phyloP scores from a whole-genome alignment of 64 coral and sea anemone genomes.

The Porites lutea region DNA sequence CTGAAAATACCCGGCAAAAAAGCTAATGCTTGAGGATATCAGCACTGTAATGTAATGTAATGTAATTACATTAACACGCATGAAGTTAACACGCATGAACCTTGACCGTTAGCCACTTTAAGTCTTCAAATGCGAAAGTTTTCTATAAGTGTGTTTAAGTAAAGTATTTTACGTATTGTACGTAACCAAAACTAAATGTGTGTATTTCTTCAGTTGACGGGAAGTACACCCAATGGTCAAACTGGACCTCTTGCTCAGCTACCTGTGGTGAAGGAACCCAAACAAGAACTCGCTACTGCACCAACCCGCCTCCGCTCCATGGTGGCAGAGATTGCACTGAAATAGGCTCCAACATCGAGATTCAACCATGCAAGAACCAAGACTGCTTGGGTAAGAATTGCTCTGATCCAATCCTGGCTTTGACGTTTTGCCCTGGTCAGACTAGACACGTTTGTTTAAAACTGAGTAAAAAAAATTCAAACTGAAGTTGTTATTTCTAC shows the following conservation, averaged over 20 bases:
- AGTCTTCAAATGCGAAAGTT: too few relatives aligned
- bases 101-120: too few relatives aligned
- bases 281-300: constrained; percentile 69
- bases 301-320: constrained; percentile 78
- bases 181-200: background rate
- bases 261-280: constrained; percentile 86
- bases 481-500: too few relatives aligned
- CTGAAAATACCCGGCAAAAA: too few relatives aligned
- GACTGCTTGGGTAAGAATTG: constrained; percentile 77
- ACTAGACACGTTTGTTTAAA: too few relatives aligned
- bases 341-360: constrained; percentile 73
- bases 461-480: too few relatives aligned
- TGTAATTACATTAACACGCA: too few relatives aligned
- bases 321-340: constrained; percentile 82
- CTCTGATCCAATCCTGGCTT: background rate
- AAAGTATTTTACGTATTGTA: too few relatives aligned
- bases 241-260: constrained; percentile 87
- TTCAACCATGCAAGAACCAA: constrained; percentile 72
- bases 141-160: too few relatives aligned
- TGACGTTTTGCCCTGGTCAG: too few relatives aligned
- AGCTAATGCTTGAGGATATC: too few relatives aligned
- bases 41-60: too few relatives aligned
- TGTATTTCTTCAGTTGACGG: constrained; percentile 72
- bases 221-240: constrained; percentile 88
- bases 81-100: background rate